Conservation (phyloP, 2,113 vertebrate species). For the Oncorhynchus masou region DNA sequence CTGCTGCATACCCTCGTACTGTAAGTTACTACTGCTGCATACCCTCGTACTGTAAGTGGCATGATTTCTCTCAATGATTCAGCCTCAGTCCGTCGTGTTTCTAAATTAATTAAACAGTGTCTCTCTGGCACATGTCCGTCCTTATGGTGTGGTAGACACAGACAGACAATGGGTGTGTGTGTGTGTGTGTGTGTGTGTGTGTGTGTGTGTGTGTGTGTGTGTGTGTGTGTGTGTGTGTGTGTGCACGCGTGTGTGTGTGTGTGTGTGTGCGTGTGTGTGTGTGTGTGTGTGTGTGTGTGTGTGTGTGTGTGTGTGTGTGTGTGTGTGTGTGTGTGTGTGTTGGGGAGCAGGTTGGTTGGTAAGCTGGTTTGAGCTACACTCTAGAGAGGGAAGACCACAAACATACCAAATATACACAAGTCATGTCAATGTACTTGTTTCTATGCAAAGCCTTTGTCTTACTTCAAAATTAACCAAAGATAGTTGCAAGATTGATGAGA, state of each 20-base stretch:
- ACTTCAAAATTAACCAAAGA: slow-evolving; percentile 39
- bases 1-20: too few species aligned
- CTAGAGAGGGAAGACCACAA: slow-evolving; percentile 20
- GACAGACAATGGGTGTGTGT: background rate
- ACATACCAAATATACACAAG: slow-evolving; percentile 36
- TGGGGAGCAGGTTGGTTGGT: background rate
- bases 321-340: slow-evolving; percentile 7
- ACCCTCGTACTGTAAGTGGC: too few species aligned
- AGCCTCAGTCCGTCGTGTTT: slow-evolving; percentile 5
- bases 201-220: slow-evolving; percentile 10
- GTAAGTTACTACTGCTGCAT: too few species aligned
- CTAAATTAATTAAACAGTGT: slow-evolving; percentile 26
- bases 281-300: background rate
- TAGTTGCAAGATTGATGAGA: slow-evolving; percentile 52
- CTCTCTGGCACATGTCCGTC: slow-evolving; percentile 7
- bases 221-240: too few species aligned
- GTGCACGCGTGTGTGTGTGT: too few species aligned
- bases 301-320: slow-evolving; percentile 3
- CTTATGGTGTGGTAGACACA: slow-evolving; percentile 6
- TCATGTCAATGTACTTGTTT: slow-evolving; percentile 49
- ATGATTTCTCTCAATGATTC: background rate
- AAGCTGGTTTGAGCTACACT: slow-evolving; percentile 13
- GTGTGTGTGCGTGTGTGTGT: too few species aligned
- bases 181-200: slow-evolving; percentile 6
- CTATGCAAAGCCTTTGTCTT: slow-evolving; percentile 29